phyloP scores from a whole-genome alignment of 2,113 vertebrate species.

The Kobus ellipsiprymnus region DNA sequence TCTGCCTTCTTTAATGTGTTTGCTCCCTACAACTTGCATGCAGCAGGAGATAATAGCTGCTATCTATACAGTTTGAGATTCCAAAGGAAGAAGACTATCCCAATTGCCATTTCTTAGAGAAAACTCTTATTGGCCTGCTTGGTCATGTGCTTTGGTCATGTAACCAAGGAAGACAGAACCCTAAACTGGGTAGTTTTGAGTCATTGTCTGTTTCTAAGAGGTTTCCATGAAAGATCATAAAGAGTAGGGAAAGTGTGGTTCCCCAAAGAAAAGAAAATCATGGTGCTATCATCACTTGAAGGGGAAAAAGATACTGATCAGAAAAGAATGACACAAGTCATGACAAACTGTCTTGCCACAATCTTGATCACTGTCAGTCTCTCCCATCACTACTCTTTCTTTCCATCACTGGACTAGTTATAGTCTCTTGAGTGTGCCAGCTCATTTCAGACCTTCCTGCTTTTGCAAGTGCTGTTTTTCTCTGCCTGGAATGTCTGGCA shows the following conservation, averaged over 20 bases:
- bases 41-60: neutral
- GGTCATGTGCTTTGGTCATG: neutral
- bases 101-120: neutral
- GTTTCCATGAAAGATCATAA: neutral
- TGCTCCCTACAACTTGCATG: neutral
- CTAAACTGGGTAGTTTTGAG: neutral
- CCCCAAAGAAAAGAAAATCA: neutral
- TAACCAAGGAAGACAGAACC: neutral
- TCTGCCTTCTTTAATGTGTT: neutral
- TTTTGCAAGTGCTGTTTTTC: neutral
- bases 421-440: neutral
- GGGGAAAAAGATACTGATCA: neutral
- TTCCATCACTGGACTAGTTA: neutral
- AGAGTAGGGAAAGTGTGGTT: neutral
- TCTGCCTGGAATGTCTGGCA: neutral
- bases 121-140: neutral
- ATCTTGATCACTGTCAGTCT: neutral
- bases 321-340: neutral
- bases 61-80: neutral
- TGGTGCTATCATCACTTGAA: neutral
- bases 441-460: neutral
- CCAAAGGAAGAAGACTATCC: neutral
- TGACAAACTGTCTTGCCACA: neutral
- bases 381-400: neutral
- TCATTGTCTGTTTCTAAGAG: neutral